Percentiles rank a stretch among this genome's conserved stretches.
Conservation (phyloP, 2,888 invertebrate genomes). For the Orthosia incerta region DNA sequence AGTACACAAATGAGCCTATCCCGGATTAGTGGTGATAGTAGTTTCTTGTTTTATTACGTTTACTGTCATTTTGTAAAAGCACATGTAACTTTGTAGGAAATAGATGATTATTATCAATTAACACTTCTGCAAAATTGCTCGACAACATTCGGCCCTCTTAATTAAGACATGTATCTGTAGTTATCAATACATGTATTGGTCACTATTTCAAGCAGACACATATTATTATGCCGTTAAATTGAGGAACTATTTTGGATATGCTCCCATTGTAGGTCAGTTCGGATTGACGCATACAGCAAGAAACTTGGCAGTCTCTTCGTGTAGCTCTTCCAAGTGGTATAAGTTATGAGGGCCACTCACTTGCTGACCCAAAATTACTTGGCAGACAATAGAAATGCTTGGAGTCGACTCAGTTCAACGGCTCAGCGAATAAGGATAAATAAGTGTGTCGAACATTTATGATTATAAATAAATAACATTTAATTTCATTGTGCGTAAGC, state of each 20-base stretch:
- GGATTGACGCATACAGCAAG: slow-evolving; percentile 81
- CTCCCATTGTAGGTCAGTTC: slow-evolving; percentile 76
- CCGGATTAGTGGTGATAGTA: no score
- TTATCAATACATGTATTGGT: neutral
- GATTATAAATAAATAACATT: neutral
- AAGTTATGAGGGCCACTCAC: slow-evolving; percentile 81
- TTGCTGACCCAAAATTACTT: slow-evolving; percentile 86
- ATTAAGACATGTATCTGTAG: neutral
- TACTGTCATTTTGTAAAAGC: neutral
- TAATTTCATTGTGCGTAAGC: no score
- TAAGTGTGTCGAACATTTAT: slow-evolving; percentile 1
- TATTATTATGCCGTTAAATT: slow-evolving; percentile 18
- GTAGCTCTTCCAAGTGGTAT: slow-evolving; percentile 84
- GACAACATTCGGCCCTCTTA: neutral
- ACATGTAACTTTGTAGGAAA: no score
- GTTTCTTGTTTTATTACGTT: no score
- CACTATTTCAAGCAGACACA: neutral
- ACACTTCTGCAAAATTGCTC: no score
- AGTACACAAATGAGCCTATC: no score
- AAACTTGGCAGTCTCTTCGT: slow-evolving; percentile 84
- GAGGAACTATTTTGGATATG: slow-evolving; percentile 33
- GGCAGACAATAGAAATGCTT: slow-evolving; percentile 73
- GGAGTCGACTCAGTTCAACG: slow-evolving; percentile 31
- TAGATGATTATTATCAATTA: neutral
- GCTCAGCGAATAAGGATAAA: slow-evolving; percentile 15